Percentiles rank a stretch among this genome's conserved stretches.
phyloP scores from a whole-genome alignment of 35 echinoderm and acorn worm genomes.

The Anneissia japonica region DNA sequence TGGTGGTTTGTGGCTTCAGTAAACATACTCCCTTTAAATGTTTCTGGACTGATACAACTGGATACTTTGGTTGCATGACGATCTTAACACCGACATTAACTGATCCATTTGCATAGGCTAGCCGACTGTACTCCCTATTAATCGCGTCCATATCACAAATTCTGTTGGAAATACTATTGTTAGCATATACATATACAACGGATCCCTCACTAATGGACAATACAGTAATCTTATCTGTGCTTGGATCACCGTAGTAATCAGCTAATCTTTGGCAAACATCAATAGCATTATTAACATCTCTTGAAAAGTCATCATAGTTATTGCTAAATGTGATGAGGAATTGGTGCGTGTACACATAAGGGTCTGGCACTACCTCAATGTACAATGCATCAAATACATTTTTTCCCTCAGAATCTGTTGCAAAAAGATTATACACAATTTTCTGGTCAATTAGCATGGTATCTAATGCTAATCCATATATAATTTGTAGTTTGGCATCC shows the following conservation, averaged over 20 bases:
- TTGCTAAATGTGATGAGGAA: conserved; percentile 34
- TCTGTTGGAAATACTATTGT: conserved; percentile 13
- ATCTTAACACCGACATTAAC: not conserved
- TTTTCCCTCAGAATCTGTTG: conserved; percentile 30
- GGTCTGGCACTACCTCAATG: not conserved
- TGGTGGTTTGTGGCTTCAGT: not conserved
- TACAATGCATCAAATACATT: conserved; percentile 39
- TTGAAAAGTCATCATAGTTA: conserved; percentile 19
- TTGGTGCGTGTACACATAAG: conserved; percentile 13
- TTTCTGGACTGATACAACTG: not conserved
- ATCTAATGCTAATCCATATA: conserved; percentile 36
- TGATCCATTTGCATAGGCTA: conserved; percentile 24
- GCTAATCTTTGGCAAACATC: conserved; percentile 10
- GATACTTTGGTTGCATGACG: conserved; percentile 15
- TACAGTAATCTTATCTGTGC: conserved; percentile 13
- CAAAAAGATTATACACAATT: conserved; percentile 24
- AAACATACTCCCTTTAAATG: conserved; percentile 19
- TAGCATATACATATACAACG: conserved; percentile 30
- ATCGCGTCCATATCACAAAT: conserved; percentile 25
- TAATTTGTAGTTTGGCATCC: conserved; percentile 4
- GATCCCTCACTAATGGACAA: conserved; percentile 40
- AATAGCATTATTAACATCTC: conserved; percentile 33
- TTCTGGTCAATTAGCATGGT: not conserved
- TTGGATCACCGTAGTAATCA: conserved; percentile 12
- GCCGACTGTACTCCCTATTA: not conserved